Base-by-base conservation (phyloP, 2,113 vertebrate species). In the Muntiacus reevesi region DNA sequence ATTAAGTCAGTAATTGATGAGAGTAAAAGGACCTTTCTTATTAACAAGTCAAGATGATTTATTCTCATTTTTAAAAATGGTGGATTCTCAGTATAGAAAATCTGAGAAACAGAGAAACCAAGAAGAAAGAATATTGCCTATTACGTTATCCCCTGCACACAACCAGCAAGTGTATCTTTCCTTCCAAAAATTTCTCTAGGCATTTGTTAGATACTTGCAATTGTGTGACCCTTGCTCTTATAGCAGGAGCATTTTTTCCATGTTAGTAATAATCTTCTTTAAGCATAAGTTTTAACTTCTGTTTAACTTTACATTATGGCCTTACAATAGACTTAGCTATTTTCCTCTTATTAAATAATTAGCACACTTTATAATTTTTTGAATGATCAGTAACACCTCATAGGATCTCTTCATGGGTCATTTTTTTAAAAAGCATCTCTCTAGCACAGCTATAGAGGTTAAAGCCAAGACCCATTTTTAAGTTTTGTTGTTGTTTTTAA, bases 61-160 rank as follows among this genome's bases (percentile, higher is more conserved):
- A 74, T 59, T 96, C 67, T 96, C 7, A 28, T 93, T 87, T 67
- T 83, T 93, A 55, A 79, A 95, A 95, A 71, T 21, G 54, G 36
- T 76, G 1, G 43, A 30, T 89, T 90, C 45, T 86, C 28, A 71
- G 28, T 60, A 30, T 74, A 89, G 82, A 96, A 86, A 81, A 60
- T 52, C 60, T 74, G 62, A 97, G 57, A 87, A 95, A 40, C 30
- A 85, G n/a, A 82, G 27, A 57, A 23, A 28, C 15, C 50, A 52
- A 76, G 6, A 45, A 92, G 55, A 55, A 87, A 85, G 27, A 92
- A 36, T 27, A 57, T 67, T 13, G 12, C 19, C 17, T 5, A 0
- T 52, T 5, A 9, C n/a, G 4, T 47, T 25, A 52, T n/a, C 17
- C 12, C 14, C 94, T 25, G 6, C 15, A 7, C 7, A 54, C n/a